Evolutionary conservation across 2,113 vertebrate species (phyloP).

Genomic region (Ardeotis arabs): DNA sequence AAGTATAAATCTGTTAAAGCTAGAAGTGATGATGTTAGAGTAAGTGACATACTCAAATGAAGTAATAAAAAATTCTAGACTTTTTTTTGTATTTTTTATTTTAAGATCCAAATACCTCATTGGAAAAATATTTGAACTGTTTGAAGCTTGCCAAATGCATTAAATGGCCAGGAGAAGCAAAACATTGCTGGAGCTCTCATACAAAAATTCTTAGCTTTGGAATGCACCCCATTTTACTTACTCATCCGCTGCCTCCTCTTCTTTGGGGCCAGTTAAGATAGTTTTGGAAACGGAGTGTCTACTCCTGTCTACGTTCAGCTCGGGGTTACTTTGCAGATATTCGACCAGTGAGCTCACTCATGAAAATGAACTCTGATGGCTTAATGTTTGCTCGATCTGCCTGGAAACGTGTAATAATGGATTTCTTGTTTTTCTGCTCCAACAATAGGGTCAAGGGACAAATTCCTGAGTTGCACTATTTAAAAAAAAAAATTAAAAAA

Average conservation of each 20-base stretch:
- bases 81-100: neutral
- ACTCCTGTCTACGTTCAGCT: neutral
- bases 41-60: constrained; percentile 7
- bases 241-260: constrained; percentile 3
- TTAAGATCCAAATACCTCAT: constrained; percentile 33
- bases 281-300: neutral
- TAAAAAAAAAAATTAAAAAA: neutral
- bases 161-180: constrained; percentile 39
- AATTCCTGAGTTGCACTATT: neutral
- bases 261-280: constrained; percentile 4
- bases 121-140: constrained; percentile 51
- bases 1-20: neutral
- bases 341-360: neutral
- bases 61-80: neutral
- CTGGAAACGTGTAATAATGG: constrained; percentile 15
- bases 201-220: constrained; percentile 22
- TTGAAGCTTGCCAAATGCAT: constrained; percentile 51
- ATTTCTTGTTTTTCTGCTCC: constrained; percentile 24
- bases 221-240: neutral
- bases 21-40: neutral
- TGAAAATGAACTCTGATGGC: neutral
- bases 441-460: constrained; percentile 25
- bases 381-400: neutral
- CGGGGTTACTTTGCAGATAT: neutral
- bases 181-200: neutral